phyloP scores from a whole-genome alignment of 2,113 vertebrate genomes.

The Coregonus clupeaformis region DNA sequence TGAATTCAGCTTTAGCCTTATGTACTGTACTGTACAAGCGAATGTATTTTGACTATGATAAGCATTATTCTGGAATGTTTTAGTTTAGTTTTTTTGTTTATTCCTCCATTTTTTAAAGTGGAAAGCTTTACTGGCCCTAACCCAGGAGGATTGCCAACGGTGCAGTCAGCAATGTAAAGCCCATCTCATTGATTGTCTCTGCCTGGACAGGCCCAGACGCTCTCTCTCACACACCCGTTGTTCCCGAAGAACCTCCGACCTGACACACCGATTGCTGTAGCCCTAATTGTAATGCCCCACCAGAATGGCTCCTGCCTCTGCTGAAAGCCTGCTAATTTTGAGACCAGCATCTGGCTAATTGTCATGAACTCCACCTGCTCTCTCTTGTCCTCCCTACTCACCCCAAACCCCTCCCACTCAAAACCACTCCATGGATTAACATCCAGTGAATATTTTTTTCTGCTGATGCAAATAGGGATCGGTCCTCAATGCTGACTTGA shows the following conservation, averaged over 20 bases:
- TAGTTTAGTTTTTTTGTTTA: conserved; percentile 19
- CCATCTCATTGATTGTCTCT: conserved; percentile 62
- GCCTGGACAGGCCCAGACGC: conserved; percentile 25
- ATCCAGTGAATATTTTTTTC: conserved; percentile 26
- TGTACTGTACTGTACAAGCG: conserved; percentile 43
- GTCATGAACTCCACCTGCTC: conserved; percentile 47
- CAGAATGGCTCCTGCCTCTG: conserved; percentile 20
- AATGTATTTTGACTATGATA: conserved; percentile 46
- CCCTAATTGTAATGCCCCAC: conserved; percentile 18
- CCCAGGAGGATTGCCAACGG: conserved; percentile 46
- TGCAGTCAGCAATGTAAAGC: conserved; percentile 57
- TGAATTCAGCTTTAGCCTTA: neutral
- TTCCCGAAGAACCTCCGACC: conserved; percentile 13
- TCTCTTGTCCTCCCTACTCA: neutral
- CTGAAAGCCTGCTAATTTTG: conserved; percentile 41
- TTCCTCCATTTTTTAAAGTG: conserved; percentile 48
- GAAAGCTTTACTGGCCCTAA: conserved; percentile 66
- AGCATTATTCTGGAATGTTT: conserved; percentile 31
- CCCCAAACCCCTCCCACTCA: conserved; percentile 43
- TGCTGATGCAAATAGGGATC: conserved; percentile 9
- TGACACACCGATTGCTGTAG: conserved; percentile 9
- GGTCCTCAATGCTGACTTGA: conserved; percentile 4
- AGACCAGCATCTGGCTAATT: conserved; percentile 59
- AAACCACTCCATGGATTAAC: conserved; percentile 57
- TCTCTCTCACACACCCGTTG: conserved; percentile 4